phyloP scores from a whole-genome alignment of 2,113 vertebrate genomes.

The Sitta europaea region DNA sequence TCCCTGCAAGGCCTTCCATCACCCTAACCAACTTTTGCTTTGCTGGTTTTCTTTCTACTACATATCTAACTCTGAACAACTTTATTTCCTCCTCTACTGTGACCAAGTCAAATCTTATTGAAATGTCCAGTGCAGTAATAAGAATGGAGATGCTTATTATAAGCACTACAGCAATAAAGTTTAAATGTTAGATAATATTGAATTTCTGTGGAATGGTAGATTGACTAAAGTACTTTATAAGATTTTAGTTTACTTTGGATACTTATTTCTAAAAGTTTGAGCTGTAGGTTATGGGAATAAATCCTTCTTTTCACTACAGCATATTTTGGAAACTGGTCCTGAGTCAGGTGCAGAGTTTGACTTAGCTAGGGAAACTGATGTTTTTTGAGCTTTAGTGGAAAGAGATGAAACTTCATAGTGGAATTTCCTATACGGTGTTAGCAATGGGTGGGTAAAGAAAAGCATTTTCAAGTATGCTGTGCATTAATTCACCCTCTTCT shows the following conservation, averaged over 20 bases:
- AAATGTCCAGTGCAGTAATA: neutral
- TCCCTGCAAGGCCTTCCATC: neutral
- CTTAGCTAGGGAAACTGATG: neutral
- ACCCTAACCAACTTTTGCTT: neutral
- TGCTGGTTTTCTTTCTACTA: neutral
- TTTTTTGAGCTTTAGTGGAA: neutral
- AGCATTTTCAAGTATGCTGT: neutral
- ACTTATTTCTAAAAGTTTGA: neutral
- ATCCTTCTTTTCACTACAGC: neutral
- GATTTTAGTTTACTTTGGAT: neutral
- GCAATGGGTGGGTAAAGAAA: neutral
- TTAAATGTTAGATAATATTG: neutral
- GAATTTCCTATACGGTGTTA: neutral
- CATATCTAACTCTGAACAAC: neutral
- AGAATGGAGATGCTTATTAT: neutral
- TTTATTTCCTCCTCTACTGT: neutral
- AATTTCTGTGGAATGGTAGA: neutral
- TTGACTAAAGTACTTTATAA: neutral
- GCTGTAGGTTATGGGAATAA: fast-evolving
- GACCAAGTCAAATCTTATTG: neutral
- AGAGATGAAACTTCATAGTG: neutral
- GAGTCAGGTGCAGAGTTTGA: neutral
- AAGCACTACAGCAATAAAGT: neutral
- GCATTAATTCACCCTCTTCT: neutral
- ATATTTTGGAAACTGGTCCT: neutral